Evolutionary conservation across 2,113 vertebrate genomes (phyloP), one percentile per base, ranked within the genome.

Genomic region (Cinclus cinclus): DNA sequence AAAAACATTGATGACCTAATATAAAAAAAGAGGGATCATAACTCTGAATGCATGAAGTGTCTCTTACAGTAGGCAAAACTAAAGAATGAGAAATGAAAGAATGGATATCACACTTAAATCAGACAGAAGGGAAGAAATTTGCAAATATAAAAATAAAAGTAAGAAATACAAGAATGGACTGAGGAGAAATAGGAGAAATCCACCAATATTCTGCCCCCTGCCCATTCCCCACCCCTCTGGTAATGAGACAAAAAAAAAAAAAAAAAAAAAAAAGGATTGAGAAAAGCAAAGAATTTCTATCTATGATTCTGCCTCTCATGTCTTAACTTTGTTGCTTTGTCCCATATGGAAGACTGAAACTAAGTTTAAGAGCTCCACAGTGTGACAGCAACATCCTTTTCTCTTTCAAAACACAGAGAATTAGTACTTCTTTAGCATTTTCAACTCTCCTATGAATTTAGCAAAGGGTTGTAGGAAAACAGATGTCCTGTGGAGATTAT

Each of bases 211-310:
- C 10, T 44, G 5, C 3, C 4, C 6, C 28, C 8, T 13, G 6
- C 14, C 17, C 53, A 55, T 0, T 1, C 10, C 9, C 27, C 16
- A n/a, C 44, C 15, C 13, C 6, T 28, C 2, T n/a, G 28, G 39
- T 30, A 74, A 71, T n/a, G 31, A 89, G 39, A 70, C 20, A 47
- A 10, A 28, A 60, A 83, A 31, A 87, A 52, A 73, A 7, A 5
- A 20, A 10, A 47, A 71, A 90, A 37, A 37, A 37, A 37, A 37
- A 37, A 37, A 37, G n/a, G n/a, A 28, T n/a, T 11, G 58, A 85
- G 41, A 69, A 86, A 71, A 83, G 14, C 6, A 73, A 77, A 55
- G 13, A 89, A 63, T 63, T 75, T 25, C 16, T 23, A 2, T 58
- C 56, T 59, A 11, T 78, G 18, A 16, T 89, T 80, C 31, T 74